phyloP scores from a whole-genome alignment of 2,113 vertebrate species.

The Alligator mississippiensis region DNA sequence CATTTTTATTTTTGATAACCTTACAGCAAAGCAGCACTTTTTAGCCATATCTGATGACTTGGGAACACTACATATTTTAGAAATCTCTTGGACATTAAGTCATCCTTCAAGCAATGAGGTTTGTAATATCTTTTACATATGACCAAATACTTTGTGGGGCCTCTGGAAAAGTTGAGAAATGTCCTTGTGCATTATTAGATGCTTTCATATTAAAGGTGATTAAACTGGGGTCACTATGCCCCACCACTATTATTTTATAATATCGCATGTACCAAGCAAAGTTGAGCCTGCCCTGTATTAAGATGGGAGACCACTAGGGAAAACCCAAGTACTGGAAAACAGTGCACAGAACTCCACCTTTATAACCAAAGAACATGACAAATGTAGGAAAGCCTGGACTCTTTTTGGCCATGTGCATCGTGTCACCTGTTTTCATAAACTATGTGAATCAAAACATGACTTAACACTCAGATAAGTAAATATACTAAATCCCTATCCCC shows the following conservation, averaged over 20 bases:
- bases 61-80: constrained; percentile 87
- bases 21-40: constrained; percentile 88
- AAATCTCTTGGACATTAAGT: constrained; percentile 85
- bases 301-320: background rate
- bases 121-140: constrained; percentile 55
- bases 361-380: background rate
- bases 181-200: background rate
- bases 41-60: constrained; percentile 87
- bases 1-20: constrained; percentile 25
- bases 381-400: background rate
- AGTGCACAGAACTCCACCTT: background rate
- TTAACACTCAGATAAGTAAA: background rate
- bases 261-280: background rate
- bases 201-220: background rate
- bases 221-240: background rate
- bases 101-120: constrained; percentile 85
- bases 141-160: background rate
- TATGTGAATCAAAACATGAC: background rate
- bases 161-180: background rate
- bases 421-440: background rate
- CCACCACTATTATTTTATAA: background rate
- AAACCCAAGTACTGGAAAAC: background rate
- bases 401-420: background rate
- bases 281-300: background rate
- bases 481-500: background rate